Percentiles rank a stretch among this genome's conserved stretches.
Evolutionary conservation across 2,888 invertebrate genomes (phyloP).

Genomic region (Erynnis tages): DNA sequence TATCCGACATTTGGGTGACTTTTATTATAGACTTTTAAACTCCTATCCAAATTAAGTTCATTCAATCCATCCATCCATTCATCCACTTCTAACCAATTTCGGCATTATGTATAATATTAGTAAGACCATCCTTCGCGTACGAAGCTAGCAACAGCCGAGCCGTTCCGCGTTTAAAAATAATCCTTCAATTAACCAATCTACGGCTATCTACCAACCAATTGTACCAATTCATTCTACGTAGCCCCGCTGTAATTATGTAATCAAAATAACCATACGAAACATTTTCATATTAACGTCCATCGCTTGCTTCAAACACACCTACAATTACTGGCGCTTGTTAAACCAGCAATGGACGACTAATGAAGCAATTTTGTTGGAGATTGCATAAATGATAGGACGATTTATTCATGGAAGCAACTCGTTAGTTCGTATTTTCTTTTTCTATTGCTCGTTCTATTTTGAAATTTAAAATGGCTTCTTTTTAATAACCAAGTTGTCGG

Average conservation of each 20-base stretch:
- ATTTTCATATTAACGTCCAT: conserved; percentile 19
- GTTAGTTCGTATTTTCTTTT: conserved; percentile 21
- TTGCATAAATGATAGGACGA: neutral
- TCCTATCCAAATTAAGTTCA: too few species aligned
- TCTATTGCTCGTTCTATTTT: conserved; percentile 19
- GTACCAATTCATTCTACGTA: conserved; percentile 46
- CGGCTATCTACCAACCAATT: conserved; percentile 49
- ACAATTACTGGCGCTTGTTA: neutral
- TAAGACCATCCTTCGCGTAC: neutral
- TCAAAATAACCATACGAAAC: conserved; percentile 20
- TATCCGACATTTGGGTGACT: too few species aligned
- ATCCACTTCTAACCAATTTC: too few species aligned
- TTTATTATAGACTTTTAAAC: too few species aligned
- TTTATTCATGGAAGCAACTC: conserved; percentile 17
- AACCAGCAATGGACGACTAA: neutral
- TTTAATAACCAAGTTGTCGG: neutral
- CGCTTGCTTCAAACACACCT: neutral
- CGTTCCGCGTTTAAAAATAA: conserved; percentile 59
- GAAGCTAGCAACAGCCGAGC: conserved; percentile 30
- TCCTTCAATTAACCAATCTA: conserved; percentile 60
- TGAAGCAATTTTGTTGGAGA: neutral
- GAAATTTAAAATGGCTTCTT: conserved; percentile 10
- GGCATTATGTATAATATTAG: too few species aligned
- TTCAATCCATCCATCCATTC: too few species aligned
- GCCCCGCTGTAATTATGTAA: conserved; percentile 22